Base-by-base conservation (phyloP, 2,797 vertebrate species). In the Sebastes steindachneri region DNA sequence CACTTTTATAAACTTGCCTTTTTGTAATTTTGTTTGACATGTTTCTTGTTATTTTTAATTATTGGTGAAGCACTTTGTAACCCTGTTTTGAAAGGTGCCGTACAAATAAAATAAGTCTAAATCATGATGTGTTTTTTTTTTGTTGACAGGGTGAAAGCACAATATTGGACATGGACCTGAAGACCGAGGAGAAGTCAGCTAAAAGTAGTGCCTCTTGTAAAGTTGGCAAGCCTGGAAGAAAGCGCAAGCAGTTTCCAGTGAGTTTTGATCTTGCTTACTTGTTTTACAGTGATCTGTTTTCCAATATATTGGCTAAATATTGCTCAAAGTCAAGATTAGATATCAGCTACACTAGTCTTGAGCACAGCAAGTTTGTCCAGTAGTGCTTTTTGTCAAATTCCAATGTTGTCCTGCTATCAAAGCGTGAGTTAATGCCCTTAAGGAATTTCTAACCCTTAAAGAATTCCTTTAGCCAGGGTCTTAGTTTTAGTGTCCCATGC, bases 201-300 rank as follows among this genome's bases (percentile, higher is more conserved):
- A 95, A 96, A 77, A 96, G 95, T 74, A 92, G 93, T 63, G 93
- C 95, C 62, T 92, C 95, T 67, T 96, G 94, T 88, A 97, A 97
- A 94, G 95, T 91, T 45, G 96, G 96, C 91, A 95, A 97, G 86
- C 97, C 96, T 3, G 97, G 96, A 84, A 93, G 96, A 74, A 99
- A 98, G 87, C 97, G 96, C 94, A 98, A 98, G 88, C 97, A 96
- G 77, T 95, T 96, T 37, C 91, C 94, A 80, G 98, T 99, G 92
- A 98, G 98, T 97, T 89, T 59, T 77, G 31, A 62, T 35, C 5
- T 19, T 35, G 19, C 45, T 62, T n/a, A 5, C 11, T 33, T 33
- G 19, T 15, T 73, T 54, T 26, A 60, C 11, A 17, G 17, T 7
- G 45, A 4, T 66, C 25, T 4, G 19, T 33, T 64, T 45, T 45